phyloP scores from a whole-genome alignment of 2,113 vertebrate genomes.

The Phoxinus phoxinus region DNA sequence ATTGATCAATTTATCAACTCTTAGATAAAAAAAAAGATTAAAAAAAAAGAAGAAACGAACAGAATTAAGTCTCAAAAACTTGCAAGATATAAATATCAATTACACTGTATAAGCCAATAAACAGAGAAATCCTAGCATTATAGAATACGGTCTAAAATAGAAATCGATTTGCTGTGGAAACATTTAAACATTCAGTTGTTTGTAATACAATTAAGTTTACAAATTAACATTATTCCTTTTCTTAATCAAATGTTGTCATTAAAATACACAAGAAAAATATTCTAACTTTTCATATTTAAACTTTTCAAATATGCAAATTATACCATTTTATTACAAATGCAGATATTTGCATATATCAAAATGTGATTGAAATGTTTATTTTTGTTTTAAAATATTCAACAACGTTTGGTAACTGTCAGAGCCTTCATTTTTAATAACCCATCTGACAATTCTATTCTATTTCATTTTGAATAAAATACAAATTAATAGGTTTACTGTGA shows the following conservation, averaged over 20 bases:
- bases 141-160: neutral
- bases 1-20: neutral
- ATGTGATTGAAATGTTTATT: neutral
- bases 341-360: too few relatives aligned
- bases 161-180: neutral
- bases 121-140: neutral
- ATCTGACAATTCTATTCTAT: too few relatives aligned
- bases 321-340: too few relatives aligned
- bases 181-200: neutral
- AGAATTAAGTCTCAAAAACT: too few relatives aligned
- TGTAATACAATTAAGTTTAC: neutral
- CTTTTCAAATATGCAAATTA: too few relatives aligned
- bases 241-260: neutral
- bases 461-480: too few relatives aligned
- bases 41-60: too few relatives aligned
- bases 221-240: neutral
- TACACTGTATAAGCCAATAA: neutral
- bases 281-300: neutral
- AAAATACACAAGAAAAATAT: neutral
- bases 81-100: too few relatives aligned
- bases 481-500: neutral
- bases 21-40: too few relatives aligned
- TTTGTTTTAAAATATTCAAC: neutral
- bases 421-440: neutral
- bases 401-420: neutral